phyloP scores from a whole-genome alignment of 1,140 invertebrate genomes.

The Drosophila sulfurigaster region DNA sequence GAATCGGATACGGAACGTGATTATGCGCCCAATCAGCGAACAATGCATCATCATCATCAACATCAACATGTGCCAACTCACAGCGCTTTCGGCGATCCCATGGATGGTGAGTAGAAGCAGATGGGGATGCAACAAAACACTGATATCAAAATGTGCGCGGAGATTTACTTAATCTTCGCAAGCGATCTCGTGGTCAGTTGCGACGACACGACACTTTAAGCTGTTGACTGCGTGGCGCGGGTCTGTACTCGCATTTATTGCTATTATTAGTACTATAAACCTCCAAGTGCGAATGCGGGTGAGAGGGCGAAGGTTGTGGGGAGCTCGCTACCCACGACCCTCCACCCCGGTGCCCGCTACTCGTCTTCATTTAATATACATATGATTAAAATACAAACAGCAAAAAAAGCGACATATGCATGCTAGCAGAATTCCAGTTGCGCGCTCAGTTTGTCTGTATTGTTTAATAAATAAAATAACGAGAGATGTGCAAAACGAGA shows the following conservation, averaged over 20 bases:
- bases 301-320: slow-evolving; percentile 5
- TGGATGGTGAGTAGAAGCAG: slow-evolving; percentile 71
- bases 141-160: not conserved
- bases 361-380: slow-evolving; percentile 45
- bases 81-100: slow-evolving; percentile 81
- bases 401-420: slow-evolving; percentile 14
- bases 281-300: slow-evolving; percentile 11
- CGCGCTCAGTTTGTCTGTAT: not conserved
- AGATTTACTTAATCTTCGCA: slow-evolving; percentile 58
- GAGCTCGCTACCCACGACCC: slow-evolving; percentile 3
- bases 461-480: slow-evolving; percentile 27
- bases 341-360: not conserved
- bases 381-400: slow-evolving; percentile 43
- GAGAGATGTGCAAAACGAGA: slow-evolving; percentile 1
- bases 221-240: slow-evolving; percentile 39
- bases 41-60: slow-evolving; percentile 67
- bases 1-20: slow-evolving; percentile 80
- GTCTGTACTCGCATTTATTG: slow-evolving; percentile 58
- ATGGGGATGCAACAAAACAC: not conserved
- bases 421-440: slow-evolving; percentile 37
- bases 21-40: slow-evolving; percentile 60
- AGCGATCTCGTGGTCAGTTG: slow-evolving; percentile 45
- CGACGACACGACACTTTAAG: slow-evolving; percentile 43
- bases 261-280: slow-evolving; percentile 17
- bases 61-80: slow-evolving; percentile 84